phyloP scores from a whole-genome alignment of 35 echinoderm and acorn worm genomes.

The Acanthaster planci region DNA sequence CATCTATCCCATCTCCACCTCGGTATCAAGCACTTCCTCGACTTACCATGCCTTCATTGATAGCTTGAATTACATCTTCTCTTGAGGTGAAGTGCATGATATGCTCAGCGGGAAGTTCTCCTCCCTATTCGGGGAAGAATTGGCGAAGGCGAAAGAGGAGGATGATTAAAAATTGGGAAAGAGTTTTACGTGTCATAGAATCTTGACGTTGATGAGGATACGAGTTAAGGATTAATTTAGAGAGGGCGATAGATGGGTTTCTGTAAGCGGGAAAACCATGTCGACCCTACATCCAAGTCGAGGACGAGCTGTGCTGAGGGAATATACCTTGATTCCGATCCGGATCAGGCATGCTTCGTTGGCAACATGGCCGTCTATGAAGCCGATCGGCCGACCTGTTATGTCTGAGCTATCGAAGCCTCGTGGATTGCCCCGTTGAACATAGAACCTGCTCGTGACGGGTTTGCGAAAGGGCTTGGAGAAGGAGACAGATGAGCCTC shows the following conservation, averaged over 20 bases:
- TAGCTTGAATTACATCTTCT: conserved; percentile 4
- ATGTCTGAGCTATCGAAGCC: conserved; percentile 18
- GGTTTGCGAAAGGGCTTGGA: conserved; percentile 37
- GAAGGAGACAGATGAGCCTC: conserved; percentile 37
- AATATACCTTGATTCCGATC: background rate
- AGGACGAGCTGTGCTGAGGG: background rate
- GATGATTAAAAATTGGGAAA: background rate
- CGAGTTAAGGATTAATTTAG: too few relatives aligned
- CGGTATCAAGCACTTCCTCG: too few relatives aligned
- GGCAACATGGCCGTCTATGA: conserved; percentile 27
- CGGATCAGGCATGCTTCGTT: conserved; percentile 38
- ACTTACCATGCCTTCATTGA: conserved; percentile 28
- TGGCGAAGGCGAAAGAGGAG: background rate
- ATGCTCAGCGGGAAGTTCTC: background rate
- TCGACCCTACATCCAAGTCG: too few relatives aligned
- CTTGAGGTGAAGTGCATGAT: background rate
- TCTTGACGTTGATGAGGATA: too few relatives aligned
- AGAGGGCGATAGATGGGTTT: too few relatives aligned
- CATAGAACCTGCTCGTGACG: background rate
- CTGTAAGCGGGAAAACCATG: too few relatives aligned
- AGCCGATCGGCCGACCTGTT: conserved; percentile 27
- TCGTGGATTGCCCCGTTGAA: conserved; percentile 29
- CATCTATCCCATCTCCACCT: too few relatives aligned
- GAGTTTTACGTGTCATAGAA: background rate
- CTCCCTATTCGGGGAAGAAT: background rate